phyloP scores from a whole-genome alignment of 1,140 invertebrate species.

The Cotesia typhae region DNA sequence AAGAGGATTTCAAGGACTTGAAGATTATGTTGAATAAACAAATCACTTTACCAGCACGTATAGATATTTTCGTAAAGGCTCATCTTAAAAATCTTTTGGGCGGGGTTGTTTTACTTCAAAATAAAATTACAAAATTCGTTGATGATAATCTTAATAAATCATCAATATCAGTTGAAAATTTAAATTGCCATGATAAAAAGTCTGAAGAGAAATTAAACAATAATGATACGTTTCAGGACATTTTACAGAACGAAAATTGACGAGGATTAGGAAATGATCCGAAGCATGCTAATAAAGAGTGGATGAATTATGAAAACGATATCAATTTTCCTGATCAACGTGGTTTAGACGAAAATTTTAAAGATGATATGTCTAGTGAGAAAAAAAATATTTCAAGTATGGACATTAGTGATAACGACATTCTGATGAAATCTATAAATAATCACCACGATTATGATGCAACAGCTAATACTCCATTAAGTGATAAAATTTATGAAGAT shows the following conservation, averaged over 20 bases:
- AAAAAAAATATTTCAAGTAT: too few relatives aligned
- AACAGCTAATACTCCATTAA: not conserved
- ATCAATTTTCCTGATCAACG: not conserved
- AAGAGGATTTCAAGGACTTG: not conserved
- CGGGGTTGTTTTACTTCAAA: not conserved
- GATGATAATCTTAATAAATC: not conserved
- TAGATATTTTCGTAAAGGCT: not conserved
- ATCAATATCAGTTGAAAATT: not conserved
- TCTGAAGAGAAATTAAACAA: not conserved
- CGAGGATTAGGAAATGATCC: not conserved
- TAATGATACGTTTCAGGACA: not conserved
- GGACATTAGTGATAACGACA: too few relatives aligned
- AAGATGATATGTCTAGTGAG: too few relatives aligned
- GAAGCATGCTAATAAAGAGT: not conserved
- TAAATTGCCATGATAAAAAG: not conserved
- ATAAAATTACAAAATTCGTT: constrained; percentile 3
- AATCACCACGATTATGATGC: too few relatives aligned
- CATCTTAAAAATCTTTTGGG: not conserved
- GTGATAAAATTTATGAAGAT: too few relatives aligned
- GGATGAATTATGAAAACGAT: not conserved
- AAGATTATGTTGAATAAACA: not conserved
- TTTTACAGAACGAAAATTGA: not conserved
- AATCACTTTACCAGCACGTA: not conserved
- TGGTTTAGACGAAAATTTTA: too few relatives aligned
- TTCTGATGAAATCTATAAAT: too few relatives aligned